Evolutionary conservation across 2,888 invertebrate species (phyloP), one percentile per base, ranked within the genome.

Genomic region (Clistopyga incitator): DNA sequence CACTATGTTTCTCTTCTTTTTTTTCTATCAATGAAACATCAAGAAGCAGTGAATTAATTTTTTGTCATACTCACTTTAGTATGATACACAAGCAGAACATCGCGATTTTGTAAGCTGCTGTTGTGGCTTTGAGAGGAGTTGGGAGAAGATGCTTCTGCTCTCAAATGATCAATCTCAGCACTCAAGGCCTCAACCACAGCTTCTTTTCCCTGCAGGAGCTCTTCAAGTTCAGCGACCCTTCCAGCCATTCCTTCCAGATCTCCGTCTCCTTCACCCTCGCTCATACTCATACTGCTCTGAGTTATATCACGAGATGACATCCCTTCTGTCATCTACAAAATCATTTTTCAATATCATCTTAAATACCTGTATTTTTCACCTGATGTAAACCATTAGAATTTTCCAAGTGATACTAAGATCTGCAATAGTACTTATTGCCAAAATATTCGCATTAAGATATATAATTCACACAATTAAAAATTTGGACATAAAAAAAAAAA

Each of bases 81-180:
- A 70, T 95, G 95, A 91, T 95, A 96, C 83, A 96, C 96, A 87
- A 96, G 96, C 89, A 96, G 95, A 76, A 96, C 94, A 20, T 96
- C 96, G 90, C 96, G 96, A 91, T 96, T 96, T 86, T 96, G 97
- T 34, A 96, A 96, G 11, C 96, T 95, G 87, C 95, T 94, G 88
- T 94, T 95, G 79, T 95, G 94, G 84, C 94, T 94, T 68, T 93
- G 93, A 1, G 94, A 94, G 15, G 94, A 94, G 59, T 93, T 93
- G 81, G 94, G 94, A 68, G 94, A 94, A 1, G 93, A 92, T 11
- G 93, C 88, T 86, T 94, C 94, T 0, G 88, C 90, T 81, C 93
- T 92, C 54, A 94, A 90, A 47, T 94, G 94, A 88, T 94, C 94
- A 70, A 94, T 91, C 87, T 95, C 94, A 3, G 93, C 93, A 74